Conservation (phyloP, 2,113 vertebrate species). For the Pituophis catenifer region DNA sequence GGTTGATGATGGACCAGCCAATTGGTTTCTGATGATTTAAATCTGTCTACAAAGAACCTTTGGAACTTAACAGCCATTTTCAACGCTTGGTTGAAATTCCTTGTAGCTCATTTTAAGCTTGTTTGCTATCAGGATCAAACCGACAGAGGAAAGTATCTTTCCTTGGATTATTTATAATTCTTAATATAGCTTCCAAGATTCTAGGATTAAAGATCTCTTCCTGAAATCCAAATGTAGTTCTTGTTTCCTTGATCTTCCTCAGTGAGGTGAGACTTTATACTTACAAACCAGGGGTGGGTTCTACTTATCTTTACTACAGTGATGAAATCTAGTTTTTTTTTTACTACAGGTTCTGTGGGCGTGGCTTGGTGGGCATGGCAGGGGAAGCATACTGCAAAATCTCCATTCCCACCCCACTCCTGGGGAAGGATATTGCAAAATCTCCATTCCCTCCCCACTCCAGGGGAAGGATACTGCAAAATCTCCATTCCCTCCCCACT, state of each 20-base stretch:
- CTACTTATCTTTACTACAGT: no score
- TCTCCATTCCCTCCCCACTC: no score
- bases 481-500: no score
- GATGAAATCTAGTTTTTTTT: no score
- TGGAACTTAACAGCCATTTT: neutral
- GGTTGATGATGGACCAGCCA: no score
- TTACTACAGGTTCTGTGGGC: no score
- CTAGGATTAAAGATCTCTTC: neutral
- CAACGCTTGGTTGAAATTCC: neutral
- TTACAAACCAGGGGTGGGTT: neutral
- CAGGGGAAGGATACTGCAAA: no score
- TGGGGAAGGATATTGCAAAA: no score
- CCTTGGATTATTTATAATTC: neutral
- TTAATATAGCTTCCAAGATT: neutral
- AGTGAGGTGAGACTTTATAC: neutral
- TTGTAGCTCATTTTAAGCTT: neutral
- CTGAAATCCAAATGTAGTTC: neutral
- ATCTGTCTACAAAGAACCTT: neutral
- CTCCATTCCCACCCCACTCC: no score
- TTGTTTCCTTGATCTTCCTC: neutral
- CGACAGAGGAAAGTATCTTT: neutral
- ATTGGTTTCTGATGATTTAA: neutral
- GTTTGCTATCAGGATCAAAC: neutral
- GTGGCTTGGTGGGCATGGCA: no score
- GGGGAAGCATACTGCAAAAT: no score